Evolutionary conservation across 2,797 vertebrate species (phyloP), one percentile per base, ranked within the genome.

Genomic region (Artibeus jamaicensis): DNA sequence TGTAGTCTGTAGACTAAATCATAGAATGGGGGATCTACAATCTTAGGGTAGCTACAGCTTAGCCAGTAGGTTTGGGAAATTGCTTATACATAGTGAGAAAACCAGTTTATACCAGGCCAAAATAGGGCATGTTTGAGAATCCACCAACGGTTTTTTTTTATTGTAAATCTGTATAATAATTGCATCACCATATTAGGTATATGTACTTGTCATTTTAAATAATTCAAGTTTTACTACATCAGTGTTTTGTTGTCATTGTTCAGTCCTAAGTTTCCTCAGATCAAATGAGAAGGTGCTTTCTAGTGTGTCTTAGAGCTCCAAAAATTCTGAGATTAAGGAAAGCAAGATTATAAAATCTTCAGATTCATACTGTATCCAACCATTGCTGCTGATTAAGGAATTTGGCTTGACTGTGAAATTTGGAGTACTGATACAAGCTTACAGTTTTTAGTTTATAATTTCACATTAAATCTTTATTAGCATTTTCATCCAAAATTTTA

Each of bases 401-500:
- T 93, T 85, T 89, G 70, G 79, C 42, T 22, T 62, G 14, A 78
- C 70, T 85, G 1, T 95, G 91, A 96, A 90, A 86, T 90, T 48
- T 92, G 57, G 57, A 93, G 55, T 90, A 6, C 10, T 90, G 77
- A 91, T 50, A 76, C 18, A 59, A 71, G 59, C 74, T 92, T 93
- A 77, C 5, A 81, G 21, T 81, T 95, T 91, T 95, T 6, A 74
- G 26, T 93, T 92, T 84, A 26, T 87, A 94, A 59, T 18, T 93
- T 78, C 76, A 19, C 22, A 16, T 93, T 76, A 85, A 62, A 48
- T 55, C 84, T 95, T 96, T 85, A 22, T 89, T 6, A 84, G 22
- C 34, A 93, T 96, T 96, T 94, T 84, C 26, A 68, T 67, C 87
- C 21, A 86, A 57, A 78, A 18, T 91, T 92, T 92, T 87, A n/a